A percentile compares a stretch with the other conserved stretches of the same genome.
Evolutionary conservation across 1,140 invertebrate species (phyloP).

Genomic region (Caenorhabditis brenneri): DNA sequence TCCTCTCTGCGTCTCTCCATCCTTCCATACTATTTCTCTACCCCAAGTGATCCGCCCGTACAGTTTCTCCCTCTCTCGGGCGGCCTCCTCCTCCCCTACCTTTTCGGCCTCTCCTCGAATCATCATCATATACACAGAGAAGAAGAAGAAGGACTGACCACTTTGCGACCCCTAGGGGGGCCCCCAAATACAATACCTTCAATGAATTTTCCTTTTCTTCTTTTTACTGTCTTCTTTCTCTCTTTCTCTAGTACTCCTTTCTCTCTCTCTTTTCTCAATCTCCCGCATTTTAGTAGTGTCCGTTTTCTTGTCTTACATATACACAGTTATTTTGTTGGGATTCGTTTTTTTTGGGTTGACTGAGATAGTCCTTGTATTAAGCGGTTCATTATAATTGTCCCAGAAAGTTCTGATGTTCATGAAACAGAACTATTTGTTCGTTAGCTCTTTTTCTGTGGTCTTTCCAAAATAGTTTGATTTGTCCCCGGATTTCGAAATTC

Average conservation of each 20-base stretch:
- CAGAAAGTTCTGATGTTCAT: too few species aligned
- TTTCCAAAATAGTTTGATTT: too few species aligned
- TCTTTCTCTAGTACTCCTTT: neutral
- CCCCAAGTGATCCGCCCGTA: neutral
- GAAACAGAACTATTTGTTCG: too few species aligned
- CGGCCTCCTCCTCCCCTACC: neutral
- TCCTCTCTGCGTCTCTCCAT: neutral
- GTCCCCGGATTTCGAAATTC: too few species aligned
- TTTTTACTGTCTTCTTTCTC: neutral
- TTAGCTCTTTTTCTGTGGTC: too few species aligned
- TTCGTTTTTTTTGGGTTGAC: neutral
- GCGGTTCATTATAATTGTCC: too few species aligned
- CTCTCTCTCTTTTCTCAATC: neutral
- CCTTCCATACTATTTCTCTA: neutral
- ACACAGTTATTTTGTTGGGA: neutral
- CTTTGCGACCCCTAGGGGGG: constrained; percentile 37
- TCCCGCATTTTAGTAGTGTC: neutral
- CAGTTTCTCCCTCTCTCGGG: neutral
- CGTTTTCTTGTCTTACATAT: neutral
- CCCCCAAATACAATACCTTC: constrained; percentile 3
- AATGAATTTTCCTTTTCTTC: neutral
- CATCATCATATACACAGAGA: constrained; percentile 25
- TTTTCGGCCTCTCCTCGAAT: constrained; percentile 31
- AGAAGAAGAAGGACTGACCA: neutral
- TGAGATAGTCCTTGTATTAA: too few species aligned